phyloP scores from a whole-genome alignment of 2,888 invertebrate species.

The Eupithecia centaureata region DNA sequence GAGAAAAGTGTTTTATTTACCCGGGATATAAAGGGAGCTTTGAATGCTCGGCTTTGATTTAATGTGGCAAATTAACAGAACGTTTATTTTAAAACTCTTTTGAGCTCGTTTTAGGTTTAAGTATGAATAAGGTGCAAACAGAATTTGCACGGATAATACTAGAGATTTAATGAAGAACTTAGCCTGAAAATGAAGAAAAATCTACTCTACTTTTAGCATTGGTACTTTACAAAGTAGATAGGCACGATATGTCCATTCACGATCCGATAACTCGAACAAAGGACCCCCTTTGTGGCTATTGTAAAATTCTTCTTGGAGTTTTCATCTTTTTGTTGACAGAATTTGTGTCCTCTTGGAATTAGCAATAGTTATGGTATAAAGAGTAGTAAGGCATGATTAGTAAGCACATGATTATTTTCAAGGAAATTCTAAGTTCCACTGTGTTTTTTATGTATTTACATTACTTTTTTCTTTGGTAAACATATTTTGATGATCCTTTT shows the following conservation, averaged over 20 bases:
- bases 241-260: not conserved
- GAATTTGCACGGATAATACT: not conserved
- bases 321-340: not conserved
- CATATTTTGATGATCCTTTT: too few relatives aligned
- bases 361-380: not conserved
- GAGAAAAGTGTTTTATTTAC: constrained; percentile 47
- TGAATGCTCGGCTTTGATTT: constrained; percentile 32
- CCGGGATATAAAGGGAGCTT: constrained; percentile 32
- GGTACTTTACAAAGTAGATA: not conserved
- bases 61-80: constrained; percentile 20
- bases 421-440: too few relatives aligned
- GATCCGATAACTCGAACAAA: not conserved
- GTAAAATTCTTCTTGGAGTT: not conserved
- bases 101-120: not conserved
- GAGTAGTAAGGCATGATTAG: too few relatives aligned
- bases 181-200: not conserved
- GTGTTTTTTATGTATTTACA: too few relatives aligned
- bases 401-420: too few relatives aligned
- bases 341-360: not conserved
- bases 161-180: not conserved
- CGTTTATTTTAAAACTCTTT: constrained; percentile 10
- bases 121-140: not conserved
- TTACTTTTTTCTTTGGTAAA: too few relatives aligned
- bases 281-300: not conserved
- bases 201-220: not conserved